A percentile compares a stretch with the other conserved stretches of the same genome.
Conservation (phyloP, 2,797 vertebrate species). For the Octomys mimax region DNA sequence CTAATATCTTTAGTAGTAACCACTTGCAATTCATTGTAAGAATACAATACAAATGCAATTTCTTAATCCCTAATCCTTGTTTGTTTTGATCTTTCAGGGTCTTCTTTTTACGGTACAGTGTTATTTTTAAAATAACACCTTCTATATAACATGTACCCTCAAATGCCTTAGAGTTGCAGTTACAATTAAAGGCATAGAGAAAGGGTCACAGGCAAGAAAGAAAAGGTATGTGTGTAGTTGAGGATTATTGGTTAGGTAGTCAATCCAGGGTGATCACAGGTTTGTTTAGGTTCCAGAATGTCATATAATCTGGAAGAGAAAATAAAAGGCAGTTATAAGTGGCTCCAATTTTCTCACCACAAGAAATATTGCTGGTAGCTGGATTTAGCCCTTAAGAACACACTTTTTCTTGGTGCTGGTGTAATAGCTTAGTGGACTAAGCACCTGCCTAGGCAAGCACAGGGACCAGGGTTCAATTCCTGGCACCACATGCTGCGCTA, state of each 20-base stretch:
- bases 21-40: slow-evolving; percentile 77
- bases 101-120: slow-evolving; percentile 82
- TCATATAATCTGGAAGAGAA: slow-evolving; percentile 38
- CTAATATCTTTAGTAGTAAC: slow-evolving; percentile 54
- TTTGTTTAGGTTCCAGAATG: slow-evolving; percentile 56
- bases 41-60: slow-evolving; percentile 73
- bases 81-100: slow-evolving; percentile 84
- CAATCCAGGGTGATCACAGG: slow-evolving; percentile 25
- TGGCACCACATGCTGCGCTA: no score
- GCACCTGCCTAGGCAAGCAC: no score
- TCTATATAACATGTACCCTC: slow-evolving; percentile 79
- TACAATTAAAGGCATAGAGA: slow-evolving; percentile 83
- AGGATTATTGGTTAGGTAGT: slow-evolving; percentile 70
- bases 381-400: slow-evolving; percentile 54
- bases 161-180: slow-evolving; percentile 82
- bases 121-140: slow-evolving; percentile 81
- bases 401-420: background rate
- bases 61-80: slow-evolving; percentile 70
- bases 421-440: no score
- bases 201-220: slow-evolving; percentile 84
- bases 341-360: slow-evolving; percentile 11
- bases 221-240: slow-evolving; percentile 82
- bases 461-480: no score
- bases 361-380: background rate
- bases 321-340: slow-evolving; percentile 35